These are phyloP conservation scores for Trissoscelio sp. DNA, from an alignment of 2,888 invertebrate genomes.

Conservation along the genomic window DNA sequence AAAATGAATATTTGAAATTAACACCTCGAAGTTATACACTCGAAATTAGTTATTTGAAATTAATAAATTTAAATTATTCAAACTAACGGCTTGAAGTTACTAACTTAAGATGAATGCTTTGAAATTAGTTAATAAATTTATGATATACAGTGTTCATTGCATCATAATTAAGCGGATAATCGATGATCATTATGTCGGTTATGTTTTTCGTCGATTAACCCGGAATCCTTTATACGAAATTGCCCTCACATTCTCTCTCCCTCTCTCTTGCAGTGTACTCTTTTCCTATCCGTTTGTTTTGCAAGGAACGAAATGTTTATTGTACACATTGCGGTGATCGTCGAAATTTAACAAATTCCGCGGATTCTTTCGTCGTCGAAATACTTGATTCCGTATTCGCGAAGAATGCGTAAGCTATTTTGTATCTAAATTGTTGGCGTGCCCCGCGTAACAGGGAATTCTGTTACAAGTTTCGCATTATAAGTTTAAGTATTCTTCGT, in stretches of 20 bases:
- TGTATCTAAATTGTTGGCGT: slow-evolving; percentile 50
- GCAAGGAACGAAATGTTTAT: slow-evolving; percentile 14
- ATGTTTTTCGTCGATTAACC: too few relatives aligned
- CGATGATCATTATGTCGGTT: too few relatives aligned
- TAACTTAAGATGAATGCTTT: too few relatives aligned
- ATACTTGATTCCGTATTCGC: slow-evolving; percentile 50
- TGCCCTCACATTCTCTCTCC: slow-evolving; percentile 1
- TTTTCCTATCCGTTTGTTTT: neutral
- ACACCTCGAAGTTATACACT: too few relatives aligned
- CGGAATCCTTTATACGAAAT: too few relatives aligned
- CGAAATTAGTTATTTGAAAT: too few relatives aligned
- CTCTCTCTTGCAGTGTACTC: neutral
- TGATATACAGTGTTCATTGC: too few relatives aligned
- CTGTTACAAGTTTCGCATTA: slow-evolving; percentile 31
- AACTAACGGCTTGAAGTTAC: too few relatives aligned
- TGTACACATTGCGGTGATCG: slow-evolving; percentile 36
- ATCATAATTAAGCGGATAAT: too few relatives aligned
- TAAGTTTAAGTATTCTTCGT: slow-evolving; percentile 47
- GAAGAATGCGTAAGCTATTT: slow-evolving; percentile 53
- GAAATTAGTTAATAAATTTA: too few relatives aligned
- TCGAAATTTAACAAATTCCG: slow-evolving; percentile 55
- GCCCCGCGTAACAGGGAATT: slow-evolving; percentile 39
- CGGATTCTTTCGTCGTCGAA: slow-evolving; percentile 32
- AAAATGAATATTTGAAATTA: too few relatives aligned
- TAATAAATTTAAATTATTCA: too few relatives aligned